These are phyloP conservation scores for Hylaeus anthracinus DNA, from an alignment of 1,140 invertebrate species.

Conservation along the genomic window DNA sequence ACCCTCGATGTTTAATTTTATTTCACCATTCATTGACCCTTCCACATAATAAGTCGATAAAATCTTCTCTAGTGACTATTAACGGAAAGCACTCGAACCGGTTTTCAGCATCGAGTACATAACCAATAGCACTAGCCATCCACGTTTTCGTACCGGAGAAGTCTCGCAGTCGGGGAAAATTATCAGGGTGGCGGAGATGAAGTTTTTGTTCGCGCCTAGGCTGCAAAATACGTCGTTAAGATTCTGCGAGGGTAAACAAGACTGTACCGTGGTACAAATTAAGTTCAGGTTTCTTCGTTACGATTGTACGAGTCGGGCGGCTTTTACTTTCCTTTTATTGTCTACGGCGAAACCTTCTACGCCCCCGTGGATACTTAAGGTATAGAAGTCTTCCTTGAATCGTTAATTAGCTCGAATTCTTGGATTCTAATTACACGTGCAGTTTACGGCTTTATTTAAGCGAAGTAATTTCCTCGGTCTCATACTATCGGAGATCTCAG, in stretches of 20 bases:
- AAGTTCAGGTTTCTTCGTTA: conserved; percentile 56
- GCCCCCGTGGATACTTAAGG: conserved; percentile 44
- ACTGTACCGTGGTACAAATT: conserved; percentile 49
- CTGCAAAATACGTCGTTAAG: conserved; percentile 42
- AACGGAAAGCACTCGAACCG: neutral
- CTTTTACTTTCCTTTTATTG: conserved; percentile 58
- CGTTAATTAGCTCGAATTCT: conserved; percentile 63
- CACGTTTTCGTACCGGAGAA: neutral
- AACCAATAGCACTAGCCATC: neutral
- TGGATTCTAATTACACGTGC: conserved; percentile 53
- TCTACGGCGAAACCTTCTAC: conserved; percentile 34
- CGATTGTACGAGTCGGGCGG: conserved; percentile 49
- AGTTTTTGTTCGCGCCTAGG: conserved; percentile 39
- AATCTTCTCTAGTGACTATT: neutral
- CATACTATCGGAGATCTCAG: neutral
- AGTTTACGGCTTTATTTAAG: conserved; percentile 63
- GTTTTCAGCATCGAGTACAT: neutral
- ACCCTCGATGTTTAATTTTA: neutral
- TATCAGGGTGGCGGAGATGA: neutral
- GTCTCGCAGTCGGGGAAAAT: neutral
- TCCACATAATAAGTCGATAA: neutral
- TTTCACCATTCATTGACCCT: neutral
- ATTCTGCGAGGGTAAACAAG: conserved; percentile 27
- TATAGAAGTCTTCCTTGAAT: conserved; percentile 52
- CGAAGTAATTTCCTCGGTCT: neutral